These are phyloP conservation scores for Lottia scabra DNA, from an alignment of 2,888 invertebrate species.

Conservation along the genomic window DNA sequence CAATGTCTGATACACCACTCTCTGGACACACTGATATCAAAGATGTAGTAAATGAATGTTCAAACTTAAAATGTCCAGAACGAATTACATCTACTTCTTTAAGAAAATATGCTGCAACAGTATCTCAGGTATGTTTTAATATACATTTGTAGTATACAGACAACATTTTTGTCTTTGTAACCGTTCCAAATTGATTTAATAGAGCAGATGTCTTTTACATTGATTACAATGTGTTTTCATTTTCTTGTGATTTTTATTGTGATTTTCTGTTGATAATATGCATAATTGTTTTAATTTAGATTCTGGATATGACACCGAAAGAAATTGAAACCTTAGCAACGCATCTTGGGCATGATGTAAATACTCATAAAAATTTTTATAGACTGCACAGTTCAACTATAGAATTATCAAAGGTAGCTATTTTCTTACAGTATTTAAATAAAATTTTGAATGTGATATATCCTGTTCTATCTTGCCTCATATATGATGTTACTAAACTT, in stretches of 20 bases:
- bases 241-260: too few species aligned
- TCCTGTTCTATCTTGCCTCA: too few species aligned
- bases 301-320: neutral
- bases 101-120: neutral
- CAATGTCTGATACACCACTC: neutral
- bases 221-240: too few species aligned
- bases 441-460: too few species aligned
- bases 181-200: too few species aligned
- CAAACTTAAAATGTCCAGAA: neutral
- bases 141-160: too few species aligned
- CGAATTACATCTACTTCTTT: neutral
- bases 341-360: neutral
- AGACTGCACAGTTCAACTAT: neutral
- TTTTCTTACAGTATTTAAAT: too few species aligned
- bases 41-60: neutral
- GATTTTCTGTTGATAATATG: too few species aligned
- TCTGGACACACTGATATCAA: neutral
- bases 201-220: too few species aligned
- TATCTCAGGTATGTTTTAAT: neutral
- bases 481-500: too few species aligned
- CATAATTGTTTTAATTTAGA: neutral
- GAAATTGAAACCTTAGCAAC: neutral
- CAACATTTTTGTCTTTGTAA: too few species aligned
- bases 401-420: neutral
- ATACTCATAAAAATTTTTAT: neutral